These are phyloP conservation scores for Trichogramma evanescens DNA, from an alignment of 2,888 invertebrate species.

Conservation along the genomic window DNA sequence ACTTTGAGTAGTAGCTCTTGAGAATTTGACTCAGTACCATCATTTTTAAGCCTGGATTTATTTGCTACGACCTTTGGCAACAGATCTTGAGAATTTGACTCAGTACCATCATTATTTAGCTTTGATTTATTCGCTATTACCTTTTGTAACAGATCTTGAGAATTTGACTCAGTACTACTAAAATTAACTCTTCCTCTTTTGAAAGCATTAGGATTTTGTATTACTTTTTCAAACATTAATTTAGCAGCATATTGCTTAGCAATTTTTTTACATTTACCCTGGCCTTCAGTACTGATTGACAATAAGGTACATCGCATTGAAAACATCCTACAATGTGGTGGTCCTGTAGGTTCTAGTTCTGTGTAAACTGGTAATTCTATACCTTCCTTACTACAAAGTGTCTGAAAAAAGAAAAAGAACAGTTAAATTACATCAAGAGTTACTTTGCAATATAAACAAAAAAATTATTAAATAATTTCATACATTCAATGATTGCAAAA, in stretches of 20 bases:
- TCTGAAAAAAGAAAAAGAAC: slow-evolving; percentile 3
- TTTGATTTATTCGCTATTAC: background rate
- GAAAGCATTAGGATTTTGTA: background rate
- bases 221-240: slow-evolving; percentile 2
- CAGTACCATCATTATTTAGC: background rate
- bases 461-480: background rate
- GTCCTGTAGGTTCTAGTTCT: background rate
- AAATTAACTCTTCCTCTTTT: background rate
- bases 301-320: background rate
- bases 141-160: background rate
- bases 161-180: background rate
- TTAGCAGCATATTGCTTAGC: slow-evolving; percentile 2
- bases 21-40: background rate
- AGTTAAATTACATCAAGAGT: background rate
- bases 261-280: background rate
- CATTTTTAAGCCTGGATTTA: slow-evolving; percentile 6
- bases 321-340: background rate
- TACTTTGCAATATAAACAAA: background rate
- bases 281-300: background rate
- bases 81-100: background rate
- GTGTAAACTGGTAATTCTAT: slow-evolving; percentile 4
- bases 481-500: slow-evolving; percentile 2
- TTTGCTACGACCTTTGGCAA: background rate
- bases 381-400: background rate
- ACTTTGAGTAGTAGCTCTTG: background rate